phyloP scores from a whole-genome alignment of 2,888 invertebrate genomes.

The Hyppa rectilinea region DNA sequence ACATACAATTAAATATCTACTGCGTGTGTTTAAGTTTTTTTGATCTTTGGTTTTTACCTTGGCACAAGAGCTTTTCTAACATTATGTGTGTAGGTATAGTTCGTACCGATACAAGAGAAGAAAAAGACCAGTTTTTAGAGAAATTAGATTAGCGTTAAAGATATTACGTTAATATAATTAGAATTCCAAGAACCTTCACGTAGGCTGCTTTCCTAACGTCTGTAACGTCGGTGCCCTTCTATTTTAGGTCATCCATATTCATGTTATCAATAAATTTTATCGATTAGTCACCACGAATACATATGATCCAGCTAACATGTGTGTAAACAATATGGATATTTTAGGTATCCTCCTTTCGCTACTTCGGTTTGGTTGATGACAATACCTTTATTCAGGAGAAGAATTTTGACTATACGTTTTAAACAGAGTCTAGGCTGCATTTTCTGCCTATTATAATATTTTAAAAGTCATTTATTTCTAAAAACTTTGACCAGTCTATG shows the following conservation, averaged over 20 bases:
- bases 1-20: too few species aligned
- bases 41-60: too few species aligned
- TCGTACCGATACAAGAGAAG: background rate
- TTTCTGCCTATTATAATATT: background rate
- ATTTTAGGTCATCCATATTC: background rate
- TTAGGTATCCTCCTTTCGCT: background rate
- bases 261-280: constrained; percentile 5
- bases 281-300: constrained; percentile 1
- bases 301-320: background rate
- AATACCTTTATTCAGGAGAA: background rate
- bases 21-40: too few species aligned
- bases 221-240: background rate
- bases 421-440: background rate
- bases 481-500: too few species aligned
- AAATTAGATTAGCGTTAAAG: background rate
- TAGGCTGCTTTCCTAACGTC: background rate
- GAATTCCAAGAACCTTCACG: background rate
- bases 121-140: constrained; percentile 1
- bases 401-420: background rate
- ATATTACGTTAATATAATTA: constrained; percentile 21
- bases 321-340: background rate
- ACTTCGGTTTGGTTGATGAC: background rate
- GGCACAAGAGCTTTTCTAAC: background rate
- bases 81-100: background rate
- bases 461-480: background rate